Conservation (phyloP, 2,113 vertebrate genomes). For the Istiophorus platypterus region DNA sequence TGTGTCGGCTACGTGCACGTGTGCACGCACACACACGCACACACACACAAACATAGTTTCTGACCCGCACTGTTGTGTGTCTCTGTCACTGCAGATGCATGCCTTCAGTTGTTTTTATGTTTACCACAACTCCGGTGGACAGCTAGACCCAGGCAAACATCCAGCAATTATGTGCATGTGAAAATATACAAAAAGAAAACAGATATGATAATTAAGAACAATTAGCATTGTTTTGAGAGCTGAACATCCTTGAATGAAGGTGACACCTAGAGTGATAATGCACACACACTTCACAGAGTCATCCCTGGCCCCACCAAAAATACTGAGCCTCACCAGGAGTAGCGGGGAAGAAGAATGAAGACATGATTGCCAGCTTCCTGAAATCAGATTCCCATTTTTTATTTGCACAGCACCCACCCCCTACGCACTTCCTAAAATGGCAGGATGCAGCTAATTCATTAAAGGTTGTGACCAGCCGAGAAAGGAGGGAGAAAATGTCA, state of each 20-base stretch:
- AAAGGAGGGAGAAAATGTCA: slow-evolving; percentile 34
- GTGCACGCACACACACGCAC: slow-evolving; percentile 4
- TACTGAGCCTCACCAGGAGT: not conserved
- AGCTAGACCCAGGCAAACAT: slow-evolving; percentile 8
- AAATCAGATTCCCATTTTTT: slow-evolving; percentile 39
- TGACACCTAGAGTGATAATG: not conserved
- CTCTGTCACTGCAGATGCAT: slow-evolving; percentile 47
- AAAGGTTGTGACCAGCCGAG: slow-evolving; percentile 37
- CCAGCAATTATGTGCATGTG: not conserved
- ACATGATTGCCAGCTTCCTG: slow-evolving; percentile 8
- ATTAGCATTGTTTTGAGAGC: not conserved
- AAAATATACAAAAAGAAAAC: slow-evolving; percentile 1
- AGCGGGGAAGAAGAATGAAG: not conserved
- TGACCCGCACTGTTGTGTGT: slow-evolving; percentile 37
- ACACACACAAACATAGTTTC: slow-evolving; percentile 20
- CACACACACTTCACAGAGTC: not conserved
- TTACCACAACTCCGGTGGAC: slow-evolving; percentile 25
- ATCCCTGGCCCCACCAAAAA: not conserved
- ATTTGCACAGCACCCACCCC: slow-evolving; percentile 13
- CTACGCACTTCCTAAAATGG: slow-evolving; percentile 31
- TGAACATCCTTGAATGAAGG: slow-evolving; percentile 11
- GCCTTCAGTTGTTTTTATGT: slow-evolving; percentile 54
- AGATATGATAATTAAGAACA: slow-evolving; percentile 8
- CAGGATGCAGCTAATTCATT: slow-evolving; percentile 49
- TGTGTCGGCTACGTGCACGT: slow-evolving; percentile 41